These are phyloP conservation scores for Oreochromis mossambicus DNA, from an alignment of 2,797 vertebrate genomes.

Conservation along the genomic window DNA sequence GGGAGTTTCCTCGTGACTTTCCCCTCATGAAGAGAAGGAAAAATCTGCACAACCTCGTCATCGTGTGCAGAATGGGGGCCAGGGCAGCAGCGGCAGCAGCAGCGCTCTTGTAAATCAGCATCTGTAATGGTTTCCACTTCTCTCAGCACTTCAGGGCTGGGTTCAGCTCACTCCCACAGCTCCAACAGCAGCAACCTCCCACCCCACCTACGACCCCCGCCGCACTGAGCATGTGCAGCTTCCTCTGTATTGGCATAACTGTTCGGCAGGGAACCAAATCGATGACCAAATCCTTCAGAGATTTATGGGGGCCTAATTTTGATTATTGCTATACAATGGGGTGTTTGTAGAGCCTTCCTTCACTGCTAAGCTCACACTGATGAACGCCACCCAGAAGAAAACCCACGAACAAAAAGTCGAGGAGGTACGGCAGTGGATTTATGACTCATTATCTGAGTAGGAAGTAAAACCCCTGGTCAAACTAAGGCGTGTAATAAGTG, in stretches of 20 bases:
- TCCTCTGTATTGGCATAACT: slow-evolving; percentile 36
- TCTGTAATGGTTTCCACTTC: slow-evolving; percentile 75
- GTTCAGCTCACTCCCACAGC: slow-evolving; percentile 10
- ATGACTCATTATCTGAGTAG: not conserved
- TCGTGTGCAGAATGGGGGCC: slow-evolving; percentile 7
- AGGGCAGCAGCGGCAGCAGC: slow-evolving; percentile 36
- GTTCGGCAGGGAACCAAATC: slow-evolving; percentile 25
- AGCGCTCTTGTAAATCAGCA: slow-evolving; percentile 61
- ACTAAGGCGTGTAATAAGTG: not conserved
- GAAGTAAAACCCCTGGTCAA: not conserved
- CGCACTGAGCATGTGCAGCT: slow-evolving; percentile 39
- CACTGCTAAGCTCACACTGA: slow-evolving; percentile 8
- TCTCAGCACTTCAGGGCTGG: slow-evolving; percentile 44
- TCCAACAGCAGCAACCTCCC: not conserved
- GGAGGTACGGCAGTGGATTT: not conserved
- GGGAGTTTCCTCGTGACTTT: slow-evolving; percentile 24
- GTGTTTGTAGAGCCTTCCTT: slow-evolving; percentile 33
- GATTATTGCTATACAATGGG: slow-evolving; percentile 38
- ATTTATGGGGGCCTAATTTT: slow-evolving; percentile 34
- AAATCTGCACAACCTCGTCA: slow-evolving; percentile 11
- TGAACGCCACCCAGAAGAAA: slow-evolving; percentile 26
- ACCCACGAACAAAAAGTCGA: not conserved
- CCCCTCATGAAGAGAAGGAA: slow-evolving; percentile 26
- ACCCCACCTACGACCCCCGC: slow-evolving; percentile 4
- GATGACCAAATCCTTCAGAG: slow-evolving; percentile 44